phyloP scores from a whole-genome alignment of 1,140 invertebrate species.

The Papilio polytes region DNA sequence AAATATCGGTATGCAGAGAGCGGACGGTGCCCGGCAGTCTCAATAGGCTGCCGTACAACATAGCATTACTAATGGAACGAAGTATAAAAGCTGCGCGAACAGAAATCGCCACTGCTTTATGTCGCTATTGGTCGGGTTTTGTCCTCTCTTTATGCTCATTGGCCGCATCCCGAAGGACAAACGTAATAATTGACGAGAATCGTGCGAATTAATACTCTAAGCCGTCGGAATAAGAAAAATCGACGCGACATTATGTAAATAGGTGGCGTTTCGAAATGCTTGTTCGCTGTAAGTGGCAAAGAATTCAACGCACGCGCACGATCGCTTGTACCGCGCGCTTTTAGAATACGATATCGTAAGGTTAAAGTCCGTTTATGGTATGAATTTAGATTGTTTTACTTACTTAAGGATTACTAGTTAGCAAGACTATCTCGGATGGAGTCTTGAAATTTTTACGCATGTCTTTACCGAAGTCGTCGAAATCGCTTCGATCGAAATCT shows the following conservation, averaged over 20 bases:
- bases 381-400: constrained; percentile 72
- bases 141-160: constrained; percentile 49
- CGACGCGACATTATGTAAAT: constrained; percentile 46
- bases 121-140: constrained; percentile 51
- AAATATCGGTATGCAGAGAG: constrained; percentile 63
- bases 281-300: constrained; percentile 60
- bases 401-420: constrained; percentile 57
- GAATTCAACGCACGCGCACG: constrained; percentile 72
- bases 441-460: neutral
- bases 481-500: neutral
- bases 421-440: neutral
- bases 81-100: constrained; percentile 41
- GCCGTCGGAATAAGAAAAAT: constrained; percentile 47
- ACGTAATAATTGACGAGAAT: constrained; percentile 35
- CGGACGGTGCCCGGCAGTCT: constrained; percentile 59
- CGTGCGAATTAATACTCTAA: constrained; percentile 48
- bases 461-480: neutral
- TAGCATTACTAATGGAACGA: constrained; percentile 33
- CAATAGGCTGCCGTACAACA: constrained; percentile 44
- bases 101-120: constrained; percentile 30
- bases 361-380: constrained; percentile 68
- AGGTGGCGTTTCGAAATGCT: constrained; percentile 46
- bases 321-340: constrained; percentile 67
- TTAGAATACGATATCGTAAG: constrained; percentile 68
- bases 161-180: constrained; percentile 45